Base-by-base conservation (phyloP, 1,140 invertebrate genomes). In the Oedothorax gibbosus region DNA sequence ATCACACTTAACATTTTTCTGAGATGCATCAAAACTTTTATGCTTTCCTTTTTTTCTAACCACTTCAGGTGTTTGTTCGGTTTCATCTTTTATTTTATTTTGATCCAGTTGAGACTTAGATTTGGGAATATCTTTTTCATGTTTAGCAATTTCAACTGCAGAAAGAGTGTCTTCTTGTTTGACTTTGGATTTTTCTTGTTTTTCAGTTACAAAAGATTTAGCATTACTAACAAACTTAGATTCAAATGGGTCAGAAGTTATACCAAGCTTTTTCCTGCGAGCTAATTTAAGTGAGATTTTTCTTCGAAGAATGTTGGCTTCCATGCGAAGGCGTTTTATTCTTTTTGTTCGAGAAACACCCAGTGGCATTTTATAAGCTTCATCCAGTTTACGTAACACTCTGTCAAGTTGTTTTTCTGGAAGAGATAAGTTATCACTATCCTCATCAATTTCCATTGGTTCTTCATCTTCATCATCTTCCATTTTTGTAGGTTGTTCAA, bases 321-420 rank as follows among this genome's bases (percentile, higher is more conserved):
- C 76, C 11, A 57, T 71, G 10, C 77, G 66, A 15, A 85, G 64
- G 5, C 73, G 84, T 66, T 85, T 85, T 6, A 57, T 75, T 73
- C 84, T 35, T 50, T 50, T 79, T 53, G 76, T 85, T 72, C 72
- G 85, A 76, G 69, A 86, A 81, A 78, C 87, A 86, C 72, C 78
- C 21, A 84, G 79, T 60, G 73, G 56, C 56, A 87, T 85, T 49
- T 87, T 72, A 35, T 82, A 18, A 35, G 85, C 65, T 76, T 80
- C 80, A 68, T 91, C 90, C 87, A 91, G 88, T 80, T 90, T 90
- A 68, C 89, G 89, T 50, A 90, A 83, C 3, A 91, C 86, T 62
- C 89, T 89, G 62, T 89, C 87, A 7, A 91, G 87, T 72, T 91
- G 91, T 66, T 90, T 89, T 78, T 91, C 90, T 18, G 89, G 80